Base-by-base conservation (phyloP, 2,888 invertebrate genomes). In the Diloba caeruleocephala region DNA sequence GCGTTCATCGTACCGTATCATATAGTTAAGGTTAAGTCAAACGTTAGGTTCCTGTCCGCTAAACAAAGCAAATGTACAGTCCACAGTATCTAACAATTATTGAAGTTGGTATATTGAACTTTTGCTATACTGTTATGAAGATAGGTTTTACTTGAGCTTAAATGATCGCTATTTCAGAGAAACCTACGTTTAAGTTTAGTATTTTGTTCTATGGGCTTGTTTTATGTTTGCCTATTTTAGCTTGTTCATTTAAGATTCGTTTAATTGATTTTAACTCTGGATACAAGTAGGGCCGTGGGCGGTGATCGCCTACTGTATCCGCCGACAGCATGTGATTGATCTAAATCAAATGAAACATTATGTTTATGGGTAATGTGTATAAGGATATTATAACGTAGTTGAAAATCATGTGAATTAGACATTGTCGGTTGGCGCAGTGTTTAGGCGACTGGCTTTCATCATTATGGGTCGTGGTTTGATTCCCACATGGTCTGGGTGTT, bases 221-320 rank as follows among this genome's bases (percentile, higher is more conserved):
- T 65, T 36, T 31, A 41, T 45, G 23, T 23, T 26, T 29, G 34
- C 29, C 10, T 39, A 39, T 31, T 41, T 32, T 21, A 31, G 42
- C 32, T 10, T 43, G 49, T 34, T 37, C 33, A 42, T 48, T 38
- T 51, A 12, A 50, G 50, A 48, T 59, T 36, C 32, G 29, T 19
- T 49, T 38, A 36, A 42, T 55, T 65, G 55, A 44, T 50, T 43
- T n/a, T 36, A 29, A 53, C 55, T 64, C 59, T 55, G 66, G 48
- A 64, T 57, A 53, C 41, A 59, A 64, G 51, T 39, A 38, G 60
- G 36, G 10, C 9, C 9, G 70, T 69, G 49, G 70, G 75, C 49
- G 79, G 67, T 44, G 60, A 52, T 75, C 79, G 83, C 84, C 78
- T 79, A 80, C 84, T 64, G 53, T 75, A 71, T 78, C 77, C 74